These are phyloP conservation scores for Tragelaphus buxtoni DNA, from an alignment of 2,113 vertebrate genomes.

Conservation along the genomic window DNA sequence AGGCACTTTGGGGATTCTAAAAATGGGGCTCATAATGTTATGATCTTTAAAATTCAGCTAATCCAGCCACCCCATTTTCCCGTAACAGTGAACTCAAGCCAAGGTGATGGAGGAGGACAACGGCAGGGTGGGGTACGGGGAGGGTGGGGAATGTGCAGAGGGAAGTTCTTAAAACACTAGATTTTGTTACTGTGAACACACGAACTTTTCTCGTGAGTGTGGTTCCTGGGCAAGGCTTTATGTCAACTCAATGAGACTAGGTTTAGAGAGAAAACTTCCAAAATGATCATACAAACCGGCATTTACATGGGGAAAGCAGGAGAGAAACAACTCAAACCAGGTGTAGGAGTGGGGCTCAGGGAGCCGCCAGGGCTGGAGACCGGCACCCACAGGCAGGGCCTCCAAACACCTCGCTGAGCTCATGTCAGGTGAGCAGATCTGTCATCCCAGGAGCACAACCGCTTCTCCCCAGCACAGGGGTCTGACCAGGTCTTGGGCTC, in stretches of 20 bases:
- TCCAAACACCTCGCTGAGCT: neutral
- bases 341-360: neutral
- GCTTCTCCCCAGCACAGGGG: neutral
- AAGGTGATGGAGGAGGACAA: neutral
- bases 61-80: neutral
- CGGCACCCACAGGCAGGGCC: neutral
- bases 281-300: neutral
- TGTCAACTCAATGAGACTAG: neutral
- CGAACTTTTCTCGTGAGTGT: neutral
- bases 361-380: neutral
- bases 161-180: neutral
- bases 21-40: neutral
- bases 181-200: neutral
- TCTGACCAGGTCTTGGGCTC: neutral
- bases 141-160: neutral
- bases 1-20: neutral
- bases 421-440: neutral
- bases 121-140: rapidly evolving
- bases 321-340: neutral
- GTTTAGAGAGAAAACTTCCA: neutral
- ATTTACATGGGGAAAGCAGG: neutral
- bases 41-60: neutral
- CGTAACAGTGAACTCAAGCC: neutral
- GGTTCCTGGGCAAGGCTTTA: neutral
- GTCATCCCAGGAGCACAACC: neutral